phyloP scores from a whole-genome alignment of 2,113 vertebrate species.

The Marmota monax region DNA sequence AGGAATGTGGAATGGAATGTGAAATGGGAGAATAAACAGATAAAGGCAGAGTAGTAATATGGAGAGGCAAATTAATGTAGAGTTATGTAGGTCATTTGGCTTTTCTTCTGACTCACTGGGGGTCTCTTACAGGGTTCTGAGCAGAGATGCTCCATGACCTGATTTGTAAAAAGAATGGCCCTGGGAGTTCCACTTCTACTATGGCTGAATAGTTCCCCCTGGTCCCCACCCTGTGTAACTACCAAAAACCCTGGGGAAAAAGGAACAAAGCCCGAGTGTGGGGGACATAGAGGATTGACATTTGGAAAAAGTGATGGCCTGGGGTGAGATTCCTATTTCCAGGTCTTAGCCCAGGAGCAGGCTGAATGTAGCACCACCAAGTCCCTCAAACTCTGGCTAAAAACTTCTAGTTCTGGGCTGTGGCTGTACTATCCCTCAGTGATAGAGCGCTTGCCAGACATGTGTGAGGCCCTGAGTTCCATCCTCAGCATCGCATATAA shows the following conservation, averaged over 20 bases:
- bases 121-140: not conserved
- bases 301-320: not conserved
- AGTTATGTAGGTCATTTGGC: not conserved
- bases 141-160: not conserved
- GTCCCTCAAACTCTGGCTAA: not conserved
- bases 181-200: not conserved
- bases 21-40: not conserved
- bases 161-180: not conserved
- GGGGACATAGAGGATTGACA: not conserved
- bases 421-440: too few relatives aligned
- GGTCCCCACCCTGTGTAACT: not conserved
- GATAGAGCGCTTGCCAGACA: too few relatives aligned
- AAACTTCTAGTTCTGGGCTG: not conserved
- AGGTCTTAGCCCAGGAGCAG: not conserved
- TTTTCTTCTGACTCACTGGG: conserved; percentile 3
- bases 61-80: not conserved
- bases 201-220: not conserved
- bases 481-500: too few relatives aligned
- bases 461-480: too few relatives aligned
- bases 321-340: not conserved
- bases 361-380: not conserved
- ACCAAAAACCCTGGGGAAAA: not conserved
- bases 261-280: not conserved
- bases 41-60: not conserved
- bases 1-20: not conserved